Evolutionary conservation across 2,113 vertebrate genomes (phyloP).

Genomic region (Tretioscincus oriximinensis): DNA sequence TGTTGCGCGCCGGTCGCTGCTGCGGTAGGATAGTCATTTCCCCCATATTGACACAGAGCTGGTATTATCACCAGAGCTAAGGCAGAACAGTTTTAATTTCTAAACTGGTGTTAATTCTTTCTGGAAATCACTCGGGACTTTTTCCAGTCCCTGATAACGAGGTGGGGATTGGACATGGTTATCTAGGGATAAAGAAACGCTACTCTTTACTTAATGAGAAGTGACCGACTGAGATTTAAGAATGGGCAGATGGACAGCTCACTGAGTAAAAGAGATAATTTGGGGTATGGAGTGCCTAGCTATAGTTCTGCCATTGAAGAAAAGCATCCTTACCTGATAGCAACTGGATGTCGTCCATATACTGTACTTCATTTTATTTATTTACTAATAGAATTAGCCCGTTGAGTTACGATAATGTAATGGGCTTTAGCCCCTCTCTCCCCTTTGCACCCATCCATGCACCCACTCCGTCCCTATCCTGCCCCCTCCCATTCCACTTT

Average conservation of each 20-base stretch:
- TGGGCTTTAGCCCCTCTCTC: no score
- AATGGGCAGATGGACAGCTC: no score
- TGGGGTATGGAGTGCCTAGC: background rate
- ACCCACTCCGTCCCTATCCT: no score
- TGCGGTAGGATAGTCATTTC: constrained; percentile 68
- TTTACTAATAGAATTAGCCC: no score
- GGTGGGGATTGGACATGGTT: background rate
- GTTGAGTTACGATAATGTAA: no score
- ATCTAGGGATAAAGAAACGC: no score
- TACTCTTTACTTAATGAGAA: background rate
- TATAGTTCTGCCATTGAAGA: background rate
- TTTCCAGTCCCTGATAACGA: background rate
- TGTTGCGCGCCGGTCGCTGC: constrained; percentile 79
- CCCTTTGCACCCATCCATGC: no score
- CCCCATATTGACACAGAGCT: rapidly evolving
- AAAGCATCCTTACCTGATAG: background rate
- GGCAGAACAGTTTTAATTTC: background rate
- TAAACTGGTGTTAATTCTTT: background rate
- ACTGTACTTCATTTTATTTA: no score
- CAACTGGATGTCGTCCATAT: background rate
- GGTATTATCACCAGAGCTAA: background rate
- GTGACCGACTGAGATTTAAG: no score
- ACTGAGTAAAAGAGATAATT: background rate
- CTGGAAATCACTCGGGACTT: background rate
- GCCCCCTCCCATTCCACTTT: no score